Evolutionary conservation across 1,140 invertebrate species (phyloP).

Genomic region (Drosophila cardini): DNA sequence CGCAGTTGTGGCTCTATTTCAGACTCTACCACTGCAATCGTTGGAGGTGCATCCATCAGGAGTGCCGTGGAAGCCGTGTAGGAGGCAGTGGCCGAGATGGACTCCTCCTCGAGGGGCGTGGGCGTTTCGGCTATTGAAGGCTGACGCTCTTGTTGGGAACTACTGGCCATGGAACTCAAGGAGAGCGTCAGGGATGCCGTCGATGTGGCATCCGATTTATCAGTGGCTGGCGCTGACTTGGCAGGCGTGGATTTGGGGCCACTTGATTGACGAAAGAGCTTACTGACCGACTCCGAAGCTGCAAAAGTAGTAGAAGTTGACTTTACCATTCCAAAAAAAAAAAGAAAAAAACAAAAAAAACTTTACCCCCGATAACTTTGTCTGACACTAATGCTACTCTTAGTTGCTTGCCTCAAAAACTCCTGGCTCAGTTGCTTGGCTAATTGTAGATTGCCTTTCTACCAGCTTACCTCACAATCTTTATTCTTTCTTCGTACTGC

Average conservation of each 20-base stretch:
- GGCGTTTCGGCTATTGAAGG: slow-evolving; percentile 66
- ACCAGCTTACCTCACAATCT: slow-evolving; percentile 20
- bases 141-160: slow-evolving; percentile 51
- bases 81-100: slow-evolving; percentile 62
- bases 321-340: slow-evolving; percentile 28
- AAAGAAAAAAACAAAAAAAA: slow-evolving; percentile 6
- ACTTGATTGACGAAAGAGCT: slow-evolving; percentile 82
- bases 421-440: slow-evolving; percentile 53
- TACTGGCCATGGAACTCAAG: slow-evolving; percentile 73
- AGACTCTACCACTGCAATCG: slow-evolving; percentile 12
- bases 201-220: slow-evolving; percentile 72
- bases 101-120: slow-evolving; percentile 61
- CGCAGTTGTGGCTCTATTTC: slow-evolving; percentile 53
- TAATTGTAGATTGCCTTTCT: slow-evolving; percentile 63
- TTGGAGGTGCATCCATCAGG: slow-evolving; percentile 61
- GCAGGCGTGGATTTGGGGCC: slow-evolving; percentile 63
- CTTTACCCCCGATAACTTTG: slow-evolving; percentile 65
- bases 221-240: slow-evolving; percentile 52
- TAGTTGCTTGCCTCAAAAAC: background rate
- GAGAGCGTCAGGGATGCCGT: slow-evolving; percentile 72
- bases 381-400: slow-evolving; percentile 68
- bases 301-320: slow-evolving; percentile 51
- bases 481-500: background rate
- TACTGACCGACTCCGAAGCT: slow-evolving; percentile 82
- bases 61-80: slow-evolving; percentile 75